Conservation (phyloP, 2,113 vertebrate species). For the Ardeotis arabs region DNA sequence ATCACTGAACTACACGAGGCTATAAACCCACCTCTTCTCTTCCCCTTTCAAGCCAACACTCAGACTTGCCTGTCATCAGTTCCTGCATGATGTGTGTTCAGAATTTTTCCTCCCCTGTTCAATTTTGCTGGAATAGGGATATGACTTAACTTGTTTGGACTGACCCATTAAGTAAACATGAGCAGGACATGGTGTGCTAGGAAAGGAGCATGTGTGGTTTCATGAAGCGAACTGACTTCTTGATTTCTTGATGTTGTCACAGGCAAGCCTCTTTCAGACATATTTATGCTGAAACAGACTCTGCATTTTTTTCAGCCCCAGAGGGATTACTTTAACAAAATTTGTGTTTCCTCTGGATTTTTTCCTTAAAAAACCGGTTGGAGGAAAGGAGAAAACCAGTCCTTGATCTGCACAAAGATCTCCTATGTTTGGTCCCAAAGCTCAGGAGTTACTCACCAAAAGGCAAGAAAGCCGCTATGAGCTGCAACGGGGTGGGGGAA, state of each 20-base stretch:
- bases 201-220: not conserved
- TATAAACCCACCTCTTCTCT: not conserved
- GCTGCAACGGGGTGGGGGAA: not conserved
- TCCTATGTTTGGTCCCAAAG: not conserved
- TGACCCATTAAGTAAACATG: not conserved
- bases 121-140: not conserved
- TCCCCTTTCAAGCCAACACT: not conserved
- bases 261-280: slow-evolving; percentile 5
- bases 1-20: not conserved
- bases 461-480: not conserved
- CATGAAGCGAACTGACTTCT: not conserved
- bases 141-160: not conserved
- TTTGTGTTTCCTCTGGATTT: not conserved
- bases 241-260: not conserved
- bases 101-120: not conserved
- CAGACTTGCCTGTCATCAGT: not conserved
- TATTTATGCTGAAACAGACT: not conserved
- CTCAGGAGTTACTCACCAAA: not conserved
- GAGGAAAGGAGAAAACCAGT: not conserved
- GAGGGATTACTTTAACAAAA: slow-evolving; percentile 3
- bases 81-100: not conserved
- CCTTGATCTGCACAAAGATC: not conserved
- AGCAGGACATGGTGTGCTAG: not conserved
- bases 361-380: not conserved
- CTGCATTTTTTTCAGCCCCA: not conserved